Evolutionary conservation across 2,888 invertebrate species (phyloP), one percentile per base, ranked within the genome.

Genomic region (Caenorhabditis angaria): DNA sequence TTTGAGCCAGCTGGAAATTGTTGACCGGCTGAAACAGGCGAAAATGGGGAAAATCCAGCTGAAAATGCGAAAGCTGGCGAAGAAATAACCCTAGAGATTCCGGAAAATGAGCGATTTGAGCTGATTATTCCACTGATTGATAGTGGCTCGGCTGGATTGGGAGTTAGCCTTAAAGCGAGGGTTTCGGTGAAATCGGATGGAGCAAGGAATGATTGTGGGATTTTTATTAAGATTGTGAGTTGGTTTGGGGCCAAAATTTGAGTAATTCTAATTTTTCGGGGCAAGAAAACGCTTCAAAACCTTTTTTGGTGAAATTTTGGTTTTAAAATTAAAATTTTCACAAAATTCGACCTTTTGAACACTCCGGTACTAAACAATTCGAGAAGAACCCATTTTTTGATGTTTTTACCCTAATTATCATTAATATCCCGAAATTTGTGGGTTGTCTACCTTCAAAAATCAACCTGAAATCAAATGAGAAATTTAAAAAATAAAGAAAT

Each of bases 111-210:
- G 8, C 64, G 62, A 12, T 90, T 97, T 10, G 93, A 93, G 1
- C 91, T 97, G 78, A 94, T 96, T 87, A 95, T 99, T 83, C 95
- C 97, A 2, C 93, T 97, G 0, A 94, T 96, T 87, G 97, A 97
- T 88, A 93, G 96, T 0, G 96, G 97, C 87, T 95, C 96, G 86
- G 97, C 97, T 1, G 97, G 97, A 32, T 64, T 87, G 0, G 97
- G 92, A 20, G 94, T 99, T 66, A 95, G 95, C 88, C 96, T 99
- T n/a, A 99, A 99, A 88, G 97, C 97, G 4, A 48, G 83, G 51
- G 78, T 81, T 3, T 76, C 80, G 5, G 71, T 80, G 8, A 77
- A 76, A 59, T 64, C 67, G 24, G 76, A 84, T 62, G 75, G 70
- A 29, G 81, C 83, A 5, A 68, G 88, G 35, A 91, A 91, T 81